Conservation (phyloP, 2,888 invertebrate genomes). For the Xylocampa areola region DNA sequence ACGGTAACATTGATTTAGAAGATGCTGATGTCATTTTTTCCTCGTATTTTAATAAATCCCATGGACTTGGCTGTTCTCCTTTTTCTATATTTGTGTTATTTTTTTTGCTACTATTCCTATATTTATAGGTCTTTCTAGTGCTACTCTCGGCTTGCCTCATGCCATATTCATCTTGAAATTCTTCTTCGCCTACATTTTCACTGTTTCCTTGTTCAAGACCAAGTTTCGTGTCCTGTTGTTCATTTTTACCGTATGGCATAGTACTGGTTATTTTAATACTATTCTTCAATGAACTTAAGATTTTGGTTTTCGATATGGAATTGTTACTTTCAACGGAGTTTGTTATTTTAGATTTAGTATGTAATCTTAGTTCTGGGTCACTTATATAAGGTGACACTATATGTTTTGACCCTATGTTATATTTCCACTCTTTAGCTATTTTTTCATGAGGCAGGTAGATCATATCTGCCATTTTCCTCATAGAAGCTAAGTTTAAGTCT, state of each 20-base stretch:
- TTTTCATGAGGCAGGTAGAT: constrained; percentile 30
- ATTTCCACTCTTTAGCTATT: constrained; percentile 18
- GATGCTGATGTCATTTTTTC: constrained; percentile 39
- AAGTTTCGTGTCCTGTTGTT: not conserved
- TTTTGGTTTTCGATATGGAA: not conserved
- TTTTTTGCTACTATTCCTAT: constrained; percentile 13
- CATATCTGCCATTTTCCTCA: constrained; percentile 46
- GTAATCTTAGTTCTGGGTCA: not conserved
- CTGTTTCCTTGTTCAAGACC: constrained; percentile 4
- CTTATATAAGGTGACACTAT: not conserved
- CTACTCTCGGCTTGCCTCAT: constrained; percentile 35
- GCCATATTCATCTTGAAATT: constrained; percentile 60
- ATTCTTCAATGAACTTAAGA: constrained; percentile 18
- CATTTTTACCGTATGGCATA: not conserved
- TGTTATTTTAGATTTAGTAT: not conserved
- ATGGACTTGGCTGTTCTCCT: constrained; percentile 31
- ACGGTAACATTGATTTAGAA: constrained; percentile 67
- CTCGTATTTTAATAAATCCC: constrained; percentile 43
- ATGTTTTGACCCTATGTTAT: constrained; percentile 19
- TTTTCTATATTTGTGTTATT: not conserved
- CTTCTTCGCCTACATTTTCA: constrained; percentile 48
- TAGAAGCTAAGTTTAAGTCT: constrained; percentile 34
- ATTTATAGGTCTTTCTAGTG: constrained; percentile 20
- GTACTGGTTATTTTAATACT: not conserved
- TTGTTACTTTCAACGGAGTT: constrained; percentile 10